phyloP scores from a whole-genome alignment of 2,888 invertebrate genomes.

The Buathra laborator region DNA sequence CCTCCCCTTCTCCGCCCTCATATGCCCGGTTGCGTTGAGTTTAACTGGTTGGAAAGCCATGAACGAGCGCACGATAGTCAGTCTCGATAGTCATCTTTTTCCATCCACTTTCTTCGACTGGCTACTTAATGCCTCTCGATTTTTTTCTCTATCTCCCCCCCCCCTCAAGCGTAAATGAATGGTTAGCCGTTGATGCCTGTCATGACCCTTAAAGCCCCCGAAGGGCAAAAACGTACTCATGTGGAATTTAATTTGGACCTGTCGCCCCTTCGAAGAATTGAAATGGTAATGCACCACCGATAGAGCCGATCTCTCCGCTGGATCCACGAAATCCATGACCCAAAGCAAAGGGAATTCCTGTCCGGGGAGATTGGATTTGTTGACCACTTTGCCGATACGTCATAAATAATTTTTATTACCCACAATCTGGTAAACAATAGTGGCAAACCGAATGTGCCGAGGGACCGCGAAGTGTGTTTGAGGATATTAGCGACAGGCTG shows the following conservation, averaged over 20 bases:
- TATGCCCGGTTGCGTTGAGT: neutral
- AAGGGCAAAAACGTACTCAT: constrained; percentile 46
- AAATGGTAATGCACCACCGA: constrained; percentile 66
- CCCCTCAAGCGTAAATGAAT: neutral
- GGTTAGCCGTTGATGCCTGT: constrained; percentile 32
- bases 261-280: constrained; percentile 59
- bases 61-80: neutral
- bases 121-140: constrained; percentile 4
- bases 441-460: constrained; percentile 32
- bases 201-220: constrained; percentile 29
- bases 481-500: constrained; percentile 66
- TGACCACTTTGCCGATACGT: constrained; percentile 48
- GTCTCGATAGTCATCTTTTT: constrained; percentile 3
- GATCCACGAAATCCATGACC: neutral
- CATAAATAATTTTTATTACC: constrained; percentile 68
- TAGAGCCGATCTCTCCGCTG: constrained; percentile 50
- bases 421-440: constrained; percentile 63
- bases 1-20: neutral
- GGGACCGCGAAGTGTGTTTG: constrained; percentile 51
- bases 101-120: constrained; percentile 12
- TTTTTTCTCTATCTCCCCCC: neutral
- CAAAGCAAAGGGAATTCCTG: too few relatives aligned
- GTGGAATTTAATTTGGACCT: constrained; percentile 68
- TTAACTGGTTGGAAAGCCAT: constrained; percentile 1
- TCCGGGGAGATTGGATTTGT: constrained; percentile 25